A percentile compares a stretch with the other conserved stretches of the same genome.
phyloP scores from a whole-genome alignment of 2,797 vertebrate species.

The Champsocephalus gunnari region DNA sequence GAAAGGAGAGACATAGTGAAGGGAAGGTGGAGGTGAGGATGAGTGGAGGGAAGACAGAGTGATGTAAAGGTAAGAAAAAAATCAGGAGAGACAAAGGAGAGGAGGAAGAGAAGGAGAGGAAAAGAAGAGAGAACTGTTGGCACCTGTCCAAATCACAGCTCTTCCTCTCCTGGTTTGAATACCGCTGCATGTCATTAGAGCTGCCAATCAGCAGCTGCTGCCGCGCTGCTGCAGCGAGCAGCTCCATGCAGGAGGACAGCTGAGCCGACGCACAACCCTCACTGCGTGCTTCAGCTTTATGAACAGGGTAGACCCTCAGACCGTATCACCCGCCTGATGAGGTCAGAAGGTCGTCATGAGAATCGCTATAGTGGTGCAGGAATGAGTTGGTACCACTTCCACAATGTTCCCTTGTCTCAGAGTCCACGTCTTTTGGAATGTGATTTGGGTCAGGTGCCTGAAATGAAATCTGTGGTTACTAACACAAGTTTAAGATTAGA shows the following conservation, averaged over 20 bases:
- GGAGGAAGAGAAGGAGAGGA: constrained; percentile 31
- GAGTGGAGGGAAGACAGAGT: background rate
- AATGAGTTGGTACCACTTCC: too few relatives aligned
- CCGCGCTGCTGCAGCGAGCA: constrained; percentile 45
- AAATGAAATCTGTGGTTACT: too few relatives aligned
- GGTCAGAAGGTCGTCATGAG: constrained; percentile 1
- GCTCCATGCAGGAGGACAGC: constrained; percentile 47
- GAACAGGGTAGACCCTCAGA: constrained; percentile 6
- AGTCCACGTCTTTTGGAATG: too few relatives aligned
- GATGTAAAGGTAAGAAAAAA: background rate
- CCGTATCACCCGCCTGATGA: background rate
- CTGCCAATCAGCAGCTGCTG: constrained; percentile 68
- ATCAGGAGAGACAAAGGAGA: constrained; percentile 47
- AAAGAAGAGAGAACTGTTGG: constrained; percentile 50
- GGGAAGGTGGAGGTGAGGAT: background rate
- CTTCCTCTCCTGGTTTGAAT: constrained; percentile 60
- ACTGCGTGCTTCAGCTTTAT: background rate
- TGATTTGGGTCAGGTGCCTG: too few relatives aligned
- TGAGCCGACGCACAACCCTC: constrained; percentile 39
- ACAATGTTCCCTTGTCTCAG: too few relatives aligned
- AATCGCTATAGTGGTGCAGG: too few relatives aligned
- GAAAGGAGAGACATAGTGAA: background rate
- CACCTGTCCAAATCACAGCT: constrained; percentile 53
- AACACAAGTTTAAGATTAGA: too few relatives aligned
- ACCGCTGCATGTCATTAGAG: constrained; percentile 67